phyloP scores from a whole-genome alignment of 2,888 invertebrate species.

The Troides aeacus region DNA sequence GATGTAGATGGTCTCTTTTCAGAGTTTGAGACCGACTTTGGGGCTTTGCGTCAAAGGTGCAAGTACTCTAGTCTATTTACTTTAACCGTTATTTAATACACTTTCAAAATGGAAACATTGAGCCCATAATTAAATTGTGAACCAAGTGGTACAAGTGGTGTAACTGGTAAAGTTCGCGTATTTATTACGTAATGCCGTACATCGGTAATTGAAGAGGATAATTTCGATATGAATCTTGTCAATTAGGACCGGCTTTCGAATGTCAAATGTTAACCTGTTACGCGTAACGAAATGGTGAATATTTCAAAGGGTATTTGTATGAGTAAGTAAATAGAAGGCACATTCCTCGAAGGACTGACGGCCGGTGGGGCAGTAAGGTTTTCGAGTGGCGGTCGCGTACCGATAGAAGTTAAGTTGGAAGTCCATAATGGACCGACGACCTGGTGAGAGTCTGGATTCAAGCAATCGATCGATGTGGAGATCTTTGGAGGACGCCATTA shows the following conservation, averaged over 20 bases:
- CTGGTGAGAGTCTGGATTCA: no score
- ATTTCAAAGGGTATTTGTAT: neutral
- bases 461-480: no score
- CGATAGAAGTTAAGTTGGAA: no score
- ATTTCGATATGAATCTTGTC: constrained; percentile 13
- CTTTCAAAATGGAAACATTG: constrained; percentile 1
- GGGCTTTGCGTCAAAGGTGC: no score
- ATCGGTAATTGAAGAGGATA: constrained; percentile 18
- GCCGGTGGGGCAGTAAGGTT: no score
- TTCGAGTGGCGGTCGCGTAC: no score
- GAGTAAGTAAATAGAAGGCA: neutral
- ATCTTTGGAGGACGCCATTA: no score
- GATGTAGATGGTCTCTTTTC: no score
- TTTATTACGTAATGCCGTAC: constrained; percentile 13
- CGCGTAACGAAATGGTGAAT: neutral
- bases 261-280: constrained; percentile 16
- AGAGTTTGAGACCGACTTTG: no score
- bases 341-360: no score
- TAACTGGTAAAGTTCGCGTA: neutral
- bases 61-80: no score
- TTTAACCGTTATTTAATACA: neutral
- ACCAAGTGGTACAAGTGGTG: neutral
- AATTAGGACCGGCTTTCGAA: constrained; percentile 18
- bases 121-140: constrained; percentile 3
- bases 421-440: no score